phyloP scores from a whole-genome alignment of 2,888 invertebrate species.

The Netelia fuscicornis region DNA sequence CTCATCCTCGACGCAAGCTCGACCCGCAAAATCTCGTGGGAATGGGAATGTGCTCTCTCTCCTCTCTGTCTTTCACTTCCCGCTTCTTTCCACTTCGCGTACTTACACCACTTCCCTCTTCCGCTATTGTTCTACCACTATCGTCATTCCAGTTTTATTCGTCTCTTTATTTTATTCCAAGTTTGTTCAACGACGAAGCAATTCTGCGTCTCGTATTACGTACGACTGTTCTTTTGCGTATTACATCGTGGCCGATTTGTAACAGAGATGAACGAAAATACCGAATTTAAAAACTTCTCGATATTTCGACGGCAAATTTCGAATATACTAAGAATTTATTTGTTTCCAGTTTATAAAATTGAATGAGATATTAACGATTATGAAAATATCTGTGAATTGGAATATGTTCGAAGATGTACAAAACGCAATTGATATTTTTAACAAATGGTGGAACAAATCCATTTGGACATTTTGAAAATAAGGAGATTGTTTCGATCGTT shows the following conservation, averaged over 20 bases:
- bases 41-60: conserved; percentile 32
- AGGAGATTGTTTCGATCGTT: not conserved
- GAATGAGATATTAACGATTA: not conserved
- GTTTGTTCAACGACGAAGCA: conserved; percentile 23
- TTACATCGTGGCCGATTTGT: conserved; percentile 69
- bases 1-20: conserved; percentile 41
- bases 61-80: conserved; percentile 18
- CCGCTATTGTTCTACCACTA: not conserved
- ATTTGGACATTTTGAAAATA: conserved; percentile 39
- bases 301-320: conserved; percentile 10
- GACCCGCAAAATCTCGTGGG: conserved; percentile 57
- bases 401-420: conserved; percentile 54
- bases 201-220: conserved; percentile 6
- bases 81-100: not conserved
- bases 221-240: conserved; percentile 22
- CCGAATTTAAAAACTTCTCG: not conserved
- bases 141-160: not conserved
- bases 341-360: conserved; percentile 35
- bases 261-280: not conserved
- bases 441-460: conserved; percentile 48
- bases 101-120: not conserved
- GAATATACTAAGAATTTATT: not conserved
- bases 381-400: conserved; percentile 6
- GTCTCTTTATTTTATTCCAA: conserved; percentile 13
- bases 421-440: conserved; percentile 45